Evolutionary conservation across 2,797 vertebrate species (phyloP).

Genomic region (Eidolon dupreanum): DNA sequence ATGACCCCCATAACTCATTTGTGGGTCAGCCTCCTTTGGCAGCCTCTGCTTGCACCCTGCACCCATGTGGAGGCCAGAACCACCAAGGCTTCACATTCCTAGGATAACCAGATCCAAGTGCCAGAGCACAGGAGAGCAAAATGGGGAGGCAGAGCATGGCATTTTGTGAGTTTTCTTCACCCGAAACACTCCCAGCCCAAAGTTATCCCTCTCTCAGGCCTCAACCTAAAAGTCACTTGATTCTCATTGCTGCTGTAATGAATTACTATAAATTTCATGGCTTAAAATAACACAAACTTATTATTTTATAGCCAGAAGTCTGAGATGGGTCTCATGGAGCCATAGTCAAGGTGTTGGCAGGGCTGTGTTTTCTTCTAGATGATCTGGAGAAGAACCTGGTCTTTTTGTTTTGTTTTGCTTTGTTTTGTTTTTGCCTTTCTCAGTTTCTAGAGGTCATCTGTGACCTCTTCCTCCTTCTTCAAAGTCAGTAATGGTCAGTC

Average conservation of each 20-base stretch:
- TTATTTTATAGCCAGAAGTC: background rate
- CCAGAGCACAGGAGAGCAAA: background rate
- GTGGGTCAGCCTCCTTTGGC: background rate
- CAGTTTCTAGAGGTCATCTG: background rate
- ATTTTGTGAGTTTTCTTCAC: background rate
- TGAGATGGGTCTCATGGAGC: background rate
- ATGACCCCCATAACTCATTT: background rate
- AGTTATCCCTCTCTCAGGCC: background rate
- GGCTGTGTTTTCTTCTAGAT: conserved; percentile 4
- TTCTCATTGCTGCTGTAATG: background rate
- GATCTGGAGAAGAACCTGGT: background rate
- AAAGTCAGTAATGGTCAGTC: background rate
- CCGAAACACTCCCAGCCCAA: background rate
- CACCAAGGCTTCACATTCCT: background rate
- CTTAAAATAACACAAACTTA: background rate
- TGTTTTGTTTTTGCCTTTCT: background rate
- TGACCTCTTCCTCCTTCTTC: background rate
- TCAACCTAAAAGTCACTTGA: background rate
- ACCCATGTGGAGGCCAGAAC: background rate
- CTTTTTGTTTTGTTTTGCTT: background rate
- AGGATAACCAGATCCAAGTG: background rate
- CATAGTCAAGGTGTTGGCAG: background rate
- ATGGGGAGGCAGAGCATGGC: no score
- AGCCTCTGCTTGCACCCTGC: background rate
- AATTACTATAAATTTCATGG: background rate